These are phyloP conservation scores for Panopea generosa DNA, from an alignment of 2,888 invertebrate genomes.

Conservation along the genomic window DNA sequence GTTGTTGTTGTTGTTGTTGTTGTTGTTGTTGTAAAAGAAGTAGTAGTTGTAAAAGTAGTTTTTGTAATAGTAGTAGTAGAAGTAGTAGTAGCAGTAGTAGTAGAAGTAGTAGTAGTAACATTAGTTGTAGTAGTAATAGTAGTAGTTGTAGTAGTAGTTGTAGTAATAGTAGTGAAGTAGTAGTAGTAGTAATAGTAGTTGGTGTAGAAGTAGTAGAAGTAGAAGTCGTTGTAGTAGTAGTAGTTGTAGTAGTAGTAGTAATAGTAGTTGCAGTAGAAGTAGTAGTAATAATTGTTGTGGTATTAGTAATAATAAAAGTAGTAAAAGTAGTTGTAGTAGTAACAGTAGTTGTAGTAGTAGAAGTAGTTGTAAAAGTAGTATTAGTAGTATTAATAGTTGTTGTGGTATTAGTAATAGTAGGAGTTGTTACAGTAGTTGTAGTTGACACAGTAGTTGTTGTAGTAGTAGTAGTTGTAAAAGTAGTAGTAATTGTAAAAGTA, in stretches of 20 bases:
- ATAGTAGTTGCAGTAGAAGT: not conserved
- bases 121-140: not conserved
- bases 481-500: not conserved
- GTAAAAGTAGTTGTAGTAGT: not conserved
- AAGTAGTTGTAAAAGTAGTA: not conserved
- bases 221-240: not conserved
- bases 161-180: not conserved
- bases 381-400: too few relatives aligned
- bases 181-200: not conserved
- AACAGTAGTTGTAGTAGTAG: not conserved
- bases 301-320: not conserved
- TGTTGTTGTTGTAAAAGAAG: not conserved
- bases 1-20: not conserved
- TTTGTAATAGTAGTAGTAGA: not conserved
- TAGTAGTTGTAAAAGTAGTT: not conserved
- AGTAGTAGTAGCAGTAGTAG: constrained; percentile 5
- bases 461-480: not conserved
- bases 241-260: not conserved
- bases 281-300: not conserved
- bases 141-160: not conserved
- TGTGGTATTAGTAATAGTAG: too few relatives aligned
- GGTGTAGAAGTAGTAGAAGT: not conserved
- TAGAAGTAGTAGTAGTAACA: constrained; percentile 5
- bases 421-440: too few relatives aligned
- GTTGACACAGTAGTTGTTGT: too few relatives aligned